These are phyloP conservation scores for Scaptomyza montana DNA, from an alignment of 1,140 invertebrate genomes.

Conservation along the genomic window DNA sequence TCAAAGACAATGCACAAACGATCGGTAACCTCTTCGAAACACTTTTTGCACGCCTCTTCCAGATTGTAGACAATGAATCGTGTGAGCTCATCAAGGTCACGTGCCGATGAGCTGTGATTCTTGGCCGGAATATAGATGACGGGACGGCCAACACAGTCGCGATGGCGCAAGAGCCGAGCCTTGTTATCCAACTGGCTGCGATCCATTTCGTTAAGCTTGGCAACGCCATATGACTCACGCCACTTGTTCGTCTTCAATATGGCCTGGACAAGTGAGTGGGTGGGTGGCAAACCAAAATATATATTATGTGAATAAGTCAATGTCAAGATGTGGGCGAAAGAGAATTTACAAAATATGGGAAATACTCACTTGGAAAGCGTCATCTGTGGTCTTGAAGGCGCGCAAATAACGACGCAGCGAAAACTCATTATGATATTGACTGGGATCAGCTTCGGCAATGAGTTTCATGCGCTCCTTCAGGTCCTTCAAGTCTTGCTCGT, in stretches of 20 bases:
- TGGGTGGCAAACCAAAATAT: constrained; percentile 5
- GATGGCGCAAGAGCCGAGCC: constrained; percentile 87
- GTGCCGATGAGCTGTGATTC: constrained; percentile 89
- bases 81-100: constrained; percentile 89
- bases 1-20: constrained; percentile 91
- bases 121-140: constrained; percentile 91
- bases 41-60: constrained; percentile 90
- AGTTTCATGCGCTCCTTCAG: constrained; percentile 88
- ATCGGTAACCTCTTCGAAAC: constrained; percentile 91
- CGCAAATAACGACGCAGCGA: constrained; percentile 88
- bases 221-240: constrained; percentile 89
- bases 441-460: constrained; percentile 88
- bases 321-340: constrained; percentile 34
- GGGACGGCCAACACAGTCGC: constrained; percentile 88
- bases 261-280: constrained; percentile 83
- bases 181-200: constrained; percentile 87
- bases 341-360: not conserved
- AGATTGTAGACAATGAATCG: constrained; percentile 91
- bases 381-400: constrained; percentile 89
- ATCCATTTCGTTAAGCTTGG: constrained; percentile 85
- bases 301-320: constrained; percentile 23
- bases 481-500: constrained; percentile 87
- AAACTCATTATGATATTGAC: constrained; percentile 89
- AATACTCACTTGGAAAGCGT: constrained; percentile 87
- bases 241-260: constrained; percentile 91